Evolutionary conservation across 1,140 invertebrate species (phyloP), one percentile per base, ranked within the genome.

Genomic region (Trichonephila inaurata): DNA sequence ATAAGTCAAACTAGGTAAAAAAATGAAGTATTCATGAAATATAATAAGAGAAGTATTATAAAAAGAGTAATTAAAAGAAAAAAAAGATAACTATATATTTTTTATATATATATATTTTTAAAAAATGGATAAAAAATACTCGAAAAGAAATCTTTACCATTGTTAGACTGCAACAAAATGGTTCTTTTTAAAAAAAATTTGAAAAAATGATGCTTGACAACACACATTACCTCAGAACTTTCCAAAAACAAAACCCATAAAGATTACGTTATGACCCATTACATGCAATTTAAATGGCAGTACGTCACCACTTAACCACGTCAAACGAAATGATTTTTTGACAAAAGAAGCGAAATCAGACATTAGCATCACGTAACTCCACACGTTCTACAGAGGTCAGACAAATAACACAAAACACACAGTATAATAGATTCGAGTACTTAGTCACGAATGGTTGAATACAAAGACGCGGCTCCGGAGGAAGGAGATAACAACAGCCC

Each of bases 391-490:
- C 72, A 33, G 12, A 77, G 72, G 72, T 77, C 72, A 77, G 14
- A 77, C 72, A 77, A 77, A 33, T 77, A 40, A 77, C 72, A 77
- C 14, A 77, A 77, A 33, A 77, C 69, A 77, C 72, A 85, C 83
- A 85, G n/a, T 85, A 85, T 51, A 28, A 85, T 77, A 77, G 28
- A 69, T 72, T 51, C 88, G n/a, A 58, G 19, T 89, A 89, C 62
- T 89, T 89, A 89, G 88, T 89, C 88, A 72, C 88, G 88, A 69
- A 58, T 72, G 88, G 64, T 14, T 89, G 88, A 58, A 33, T 66
- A 72, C 66, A 89, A 89, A 89, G 44, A 66, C 33, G 44, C 19
- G 64, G n/a, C 28, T 21, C 21, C 66, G 7, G 14, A 69, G 62
- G 64, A 40, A 85, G 33, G 28, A 85, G 83, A 85, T 61, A 89